Conservation (phyloP, 2,797 vertebrate species). For the Aphelocoma californica region DNA sequence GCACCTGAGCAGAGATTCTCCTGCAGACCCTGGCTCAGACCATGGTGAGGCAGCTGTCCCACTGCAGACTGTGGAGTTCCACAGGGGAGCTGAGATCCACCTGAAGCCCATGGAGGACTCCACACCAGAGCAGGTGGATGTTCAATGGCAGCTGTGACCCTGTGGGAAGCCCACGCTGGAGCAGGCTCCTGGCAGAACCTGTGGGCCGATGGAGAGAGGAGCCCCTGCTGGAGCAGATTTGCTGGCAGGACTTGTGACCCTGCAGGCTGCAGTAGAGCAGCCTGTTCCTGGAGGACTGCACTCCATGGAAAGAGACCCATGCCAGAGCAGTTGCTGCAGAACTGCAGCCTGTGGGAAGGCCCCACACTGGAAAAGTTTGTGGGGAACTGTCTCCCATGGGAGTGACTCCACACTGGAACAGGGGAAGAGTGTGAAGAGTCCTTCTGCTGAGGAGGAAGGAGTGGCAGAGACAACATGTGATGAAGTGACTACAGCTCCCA, state of each 20-base stretch:
- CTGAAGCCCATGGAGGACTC: background rate
- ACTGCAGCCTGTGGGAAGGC: background rate
- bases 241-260: background rate
- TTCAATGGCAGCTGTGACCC: background rate
- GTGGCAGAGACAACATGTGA: no score
- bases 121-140: fast-evolving
- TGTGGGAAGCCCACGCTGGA: fast-evolving
- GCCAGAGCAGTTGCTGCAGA: background rate
- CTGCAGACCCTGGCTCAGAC: background rate
- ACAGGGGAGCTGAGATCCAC: background rate
- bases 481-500: no score
- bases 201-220: background rate
- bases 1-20: fast-evolving
- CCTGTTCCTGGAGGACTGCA: background rate
- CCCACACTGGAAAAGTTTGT: fast-evolving
- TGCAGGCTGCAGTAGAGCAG: no score
- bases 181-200: background rate
- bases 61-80: background rate
- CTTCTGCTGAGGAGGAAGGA: background rate
- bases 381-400: background rate
- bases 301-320: background rate
- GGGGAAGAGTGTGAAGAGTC: background rate
- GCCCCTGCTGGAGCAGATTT: background rate
- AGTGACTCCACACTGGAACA: fast-evolving
- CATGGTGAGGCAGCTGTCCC: background rate